Base-by-base conservation (phyloP, 2,797 vertebrate species). In the Bovichtus variegatus region DNA sequence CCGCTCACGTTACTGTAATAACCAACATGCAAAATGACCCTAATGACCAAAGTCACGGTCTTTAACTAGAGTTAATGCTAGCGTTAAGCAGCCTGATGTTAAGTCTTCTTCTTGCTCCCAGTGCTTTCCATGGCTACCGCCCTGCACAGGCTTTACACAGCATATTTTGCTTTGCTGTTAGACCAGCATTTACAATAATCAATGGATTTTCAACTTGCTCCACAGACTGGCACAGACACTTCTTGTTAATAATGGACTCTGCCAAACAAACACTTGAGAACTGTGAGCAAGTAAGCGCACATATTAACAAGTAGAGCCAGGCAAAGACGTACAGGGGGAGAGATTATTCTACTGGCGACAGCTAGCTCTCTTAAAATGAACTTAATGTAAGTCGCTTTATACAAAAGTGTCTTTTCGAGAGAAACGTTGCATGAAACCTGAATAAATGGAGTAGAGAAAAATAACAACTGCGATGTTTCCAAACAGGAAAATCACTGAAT, bases 151-250 rank as follows among this genome's bases (percentile, higher is more conserved):
- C 84, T 89, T 83, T 75, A 80, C 80, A 55, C 71, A 71, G 79
- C 64, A 23, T 57, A 73, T 63, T n/a, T n/a, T 57, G 65, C 68
- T 78, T 57, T 58, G 83, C 76, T 54, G 78, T 81, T 40, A 60
- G 76, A 74, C 34, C 76, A 50, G 71, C 74, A 43, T 84, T 78
- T 76, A 66, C 55, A 78, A 63, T 70, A 61, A 87, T 91, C 89
- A 66, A 90, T 90, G 80, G 2, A 49, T 57, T 78, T 64, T 83
- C 75, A 70, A 72, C 69, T 78, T 44, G 46, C 68, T 31, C 31
- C 6, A 7, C 7, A 74, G 65, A 74, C 84, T 60, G 77, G 66
- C 79, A 61, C 50, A 34, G 63, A 78, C 82, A 79, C 90, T 87
- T 84, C 71, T 80, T 70, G 66, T 54, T 84, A 70, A 59, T 78